Conservation (phyloP, 2,888 invertebrate species). For the Drosophila anomalata region DNA sequence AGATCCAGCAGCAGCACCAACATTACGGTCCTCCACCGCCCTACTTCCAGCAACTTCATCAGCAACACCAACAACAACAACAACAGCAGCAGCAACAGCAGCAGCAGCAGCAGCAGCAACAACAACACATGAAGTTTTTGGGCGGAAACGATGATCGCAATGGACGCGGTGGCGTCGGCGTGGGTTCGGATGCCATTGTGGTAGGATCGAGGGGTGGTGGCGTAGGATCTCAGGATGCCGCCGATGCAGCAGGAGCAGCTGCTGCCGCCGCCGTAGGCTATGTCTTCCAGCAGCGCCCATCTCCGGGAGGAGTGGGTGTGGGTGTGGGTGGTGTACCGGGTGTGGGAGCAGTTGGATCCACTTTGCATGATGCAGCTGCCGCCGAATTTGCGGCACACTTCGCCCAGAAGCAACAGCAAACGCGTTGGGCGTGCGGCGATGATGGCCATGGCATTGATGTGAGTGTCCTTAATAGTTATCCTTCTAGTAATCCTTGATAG, state of each 20-base stretch:
- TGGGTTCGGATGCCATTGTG: conserved; percentile 55
- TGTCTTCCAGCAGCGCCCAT: conserved; percentile 86
- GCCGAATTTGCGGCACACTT: conserved; percentile 88
- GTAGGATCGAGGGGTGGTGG: conserved; percentile 53
- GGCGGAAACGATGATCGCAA: conserved; percentile 88
- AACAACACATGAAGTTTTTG: conserved; percentile 91
- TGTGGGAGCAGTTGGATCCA: conserved; percentile 67
- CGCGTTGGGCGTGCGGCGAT: conserved; percentile 94
- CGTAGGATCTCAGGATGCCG: conserved; percentile 88
- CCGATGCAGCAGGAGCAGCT: conserved; percentile 85
- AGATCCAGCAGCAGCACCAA: conserved; percentile 35
- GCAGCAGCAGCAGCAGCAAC: conserved; percentile 37
- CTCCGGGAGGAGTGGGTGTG: conserved; percentile 56
- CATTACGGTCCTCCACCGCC: conserved; percentile 51
- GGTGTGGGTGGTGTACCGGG: conserved; percentile 57
- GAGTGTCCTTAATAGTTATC: conserved; percentile 83
- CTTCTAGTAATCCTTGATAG: too few species aligned
- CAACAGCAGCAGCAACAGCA: conserved; percentile 32
- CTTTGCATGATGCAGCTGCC: conserved; percentile 86
- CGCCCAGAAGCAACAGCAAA: conserved; percentile 88
- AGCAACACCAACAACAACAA: conserved; percentile 30
- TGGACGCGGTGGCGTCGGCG: conserved; percentile 84
- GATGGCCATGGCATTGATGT: conserved; percentile 93
- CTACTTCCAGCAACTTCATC: conserved; percentile 46
- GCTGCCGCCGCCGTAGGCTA: conserved; percentile 90